Percentiles rank a stretch among this genome's conserved stretches.
phyloP scores from a whole-genome alignment of 53 echinoderm and acorn worm species.

The Antedon mediterranea region DNA sequence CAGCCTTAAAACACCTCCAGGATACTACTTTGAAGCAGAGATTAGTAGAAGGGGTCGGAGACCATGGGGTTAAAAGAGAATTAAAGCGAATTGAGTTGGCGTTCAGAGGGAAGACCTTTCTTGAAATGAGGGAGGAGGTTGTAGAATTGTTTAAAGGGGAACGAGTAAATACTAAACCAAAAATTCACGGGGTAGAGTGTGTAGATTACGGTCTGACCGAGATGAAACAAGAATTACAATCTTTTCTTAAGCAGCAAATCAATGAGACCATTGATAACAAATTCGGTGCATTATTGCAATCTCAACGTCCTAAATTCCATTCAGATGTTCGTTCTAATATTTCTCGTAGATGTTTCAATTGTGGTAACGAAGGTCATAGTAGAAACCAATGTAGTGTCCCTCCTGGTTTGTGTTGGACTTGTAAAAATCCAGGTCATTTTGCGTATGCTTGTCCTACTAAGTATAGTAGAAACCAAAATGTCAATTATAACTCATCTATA shows the following conservation, averaged over 20 bases:
- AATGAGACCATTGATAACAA: background rate
- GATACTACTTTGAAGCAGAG: background rate
- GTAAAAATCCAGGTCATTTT: background rate
- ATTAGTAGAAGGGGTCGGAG: slow-evolving; percentile 6
- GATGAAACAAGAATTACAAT: background rate
- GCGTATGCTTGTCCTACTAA: background rate
- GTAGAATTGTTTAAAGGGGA: slow-evolving; percentile 11
- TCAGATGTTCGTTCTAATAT: background rate
- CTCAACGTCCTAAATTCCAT: background rate
- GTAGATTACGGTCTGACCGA: background rate
- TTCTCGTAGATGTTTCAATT: slow-evolving; percentile 10
- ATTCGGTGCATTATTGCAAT: background rate
- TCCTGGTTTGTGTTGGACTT: background rate
- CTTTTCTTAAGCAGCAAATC: background rate
- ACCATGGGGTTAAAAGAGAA: slow-evolving; percentile 6
- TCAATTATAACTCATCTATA: no score
- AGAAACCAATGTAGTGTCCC: background rate
- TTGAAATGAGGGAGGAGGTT: slow-evolving; percentile 20
- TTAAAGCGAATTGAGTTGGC: slow-evolving; percentile 16
- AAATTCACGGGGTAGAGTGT: background rate
- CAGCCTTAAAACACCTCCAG: background rate
- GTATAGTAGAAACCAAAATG: background rate
- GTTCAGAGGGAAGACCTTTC: slow-evolving; percentile 12
- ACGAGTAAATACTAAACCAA: background rate
- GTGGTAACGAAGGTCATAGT: slow-evolving; percentile 12